These are phyloP conservation scores for Vesta saturnalis DNA, from an alignment of 2,888 invertebrate species.

Conservation along the genomic window DNA sequence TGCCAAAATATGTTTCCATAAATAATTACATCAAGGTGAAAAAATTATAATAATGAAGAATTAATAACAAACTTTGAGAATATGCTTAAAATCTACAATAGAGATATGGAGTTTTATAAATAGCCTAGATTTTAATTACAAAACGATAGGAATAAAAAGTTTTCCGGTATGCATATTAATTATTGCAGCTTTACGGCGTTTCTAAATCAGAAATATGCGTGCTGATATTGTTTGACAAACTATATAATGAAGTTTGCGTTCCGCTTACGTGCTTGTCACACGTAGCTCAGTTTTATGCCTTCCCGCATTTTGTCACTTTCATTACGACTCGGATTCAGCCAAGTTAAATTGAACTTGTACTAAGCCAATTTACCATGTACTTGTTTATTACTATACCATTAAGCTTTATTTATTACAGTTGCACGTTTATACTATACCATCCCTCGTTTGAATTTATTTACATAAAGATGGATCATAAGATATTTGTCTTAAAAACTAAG, in stretches of 20 bases:
- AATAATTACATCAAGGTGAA: no score
- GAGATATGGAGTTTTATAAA: no score
- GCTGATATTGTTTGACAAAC: constrained; percentile 31
- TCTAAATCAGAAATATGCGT: constrained; percentile 18
- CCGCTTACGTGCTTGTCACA: constrained; percentile 31
- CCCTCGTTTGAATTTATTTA: no score
- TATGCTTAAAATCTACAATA: no score
- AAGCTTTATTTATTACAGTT: constrained; percentile 17
- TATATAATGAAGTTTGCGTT: constrained; percentile 34
- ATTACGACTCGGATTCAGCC: constrained; percentile 13
- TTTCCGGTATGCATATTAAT: background rate
- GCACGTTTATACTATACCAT: no score
- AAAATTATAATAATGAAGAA: no score
- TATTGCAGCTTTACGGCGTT: constrained; percentile 23
- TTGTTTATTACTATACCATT: constrained; percentile 32
- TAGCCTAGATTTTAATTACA: background rate
- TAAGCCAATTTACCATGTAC: constrained; percentile 33
- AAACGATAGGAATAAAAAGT: background rate
- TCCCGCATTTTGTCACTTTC: constrained; percentile 33
- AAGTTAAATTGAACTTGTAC: constrained; percentile 27
- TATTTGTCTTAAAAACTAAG: no score
- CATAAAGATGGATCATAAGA: no score
- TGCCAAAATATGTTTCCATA: no score
- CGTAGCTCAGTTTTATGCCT: constrained; percentile 30
- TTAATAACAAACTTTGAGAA: no score